A percentile compares a stretch with the other conserved stretches of the same genome.
Conservation (phyloP, 2,797 vertebrate genomes). For the Strix occidentalis region DNA sequence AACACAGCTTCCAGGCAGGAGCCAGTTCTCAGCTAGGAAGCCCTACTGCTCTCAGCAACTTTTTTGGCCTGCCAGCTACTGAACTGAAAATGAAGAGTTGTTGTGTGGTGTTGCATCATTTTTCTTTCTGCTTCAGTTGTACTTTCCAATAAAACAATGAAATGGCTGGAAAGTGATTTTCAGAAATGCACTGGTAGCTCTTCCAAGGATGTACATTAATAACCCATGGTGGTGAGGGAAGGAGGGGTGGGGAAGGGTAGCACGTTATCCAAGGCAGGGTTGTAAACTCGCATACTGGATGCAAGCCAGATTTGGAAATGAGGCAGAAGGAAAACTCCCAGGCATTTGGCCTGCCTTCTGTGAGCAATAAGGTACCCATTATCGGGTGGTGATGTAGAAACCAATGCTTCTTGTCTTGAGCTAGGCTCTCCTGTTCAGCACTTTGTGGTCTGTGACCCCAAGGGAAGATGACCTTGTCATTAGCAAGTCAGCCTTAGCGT, state of each 20-base stretch:
- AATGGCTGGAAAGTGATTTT: slow-evolving; percentile 35
- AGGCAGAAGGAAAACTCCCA: too few relatives aligned
- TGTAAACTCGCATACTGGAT: too few relatives aligned
- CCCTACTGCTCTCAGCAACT: not conserved
- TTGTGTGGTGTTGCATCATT: not conserved
- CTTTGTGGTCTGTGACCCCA: too few relatives aligned
- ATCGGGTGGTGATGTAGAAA: too few relatives aligned
- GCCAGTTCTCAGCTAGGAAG: not conserved
- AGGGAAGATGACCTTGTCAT: too few relatives aligned
- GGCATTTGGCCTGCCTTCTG: too few relatives aligned
- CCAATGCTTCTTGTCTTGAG: too few relatives aligned
- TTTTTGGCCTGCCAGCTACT: slow-evolving; percentile 16
- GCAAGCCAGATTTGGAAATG: too few relatives aligned
- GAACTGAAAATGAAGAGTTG: not conserved
- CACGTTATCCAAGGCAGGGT: not conserved
- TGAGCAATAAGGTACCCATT: too few relatives aligned
- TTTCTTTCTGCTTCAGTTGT: slow-evolving; percentile 51
- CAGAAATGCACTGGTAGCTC: slow-evolving; percentile 7
- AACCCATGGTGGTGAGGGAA: not conserved
- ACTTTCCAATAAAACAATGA: slow-evolving; percentile 20
- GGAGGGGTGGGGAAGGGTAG: not conserved
- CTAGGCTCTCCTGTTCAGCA: too few relatives aligned
- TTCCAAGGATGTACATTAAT: not conserved
- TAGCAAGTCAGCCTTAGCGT: too few relatives aligned
- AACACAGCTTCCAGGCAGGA: not conserved